These are phyloP conservation scores for Cancer borealis DNA, from an alignment of 2,888 invertebrate species.

Conservation along the genomic window DNA sequence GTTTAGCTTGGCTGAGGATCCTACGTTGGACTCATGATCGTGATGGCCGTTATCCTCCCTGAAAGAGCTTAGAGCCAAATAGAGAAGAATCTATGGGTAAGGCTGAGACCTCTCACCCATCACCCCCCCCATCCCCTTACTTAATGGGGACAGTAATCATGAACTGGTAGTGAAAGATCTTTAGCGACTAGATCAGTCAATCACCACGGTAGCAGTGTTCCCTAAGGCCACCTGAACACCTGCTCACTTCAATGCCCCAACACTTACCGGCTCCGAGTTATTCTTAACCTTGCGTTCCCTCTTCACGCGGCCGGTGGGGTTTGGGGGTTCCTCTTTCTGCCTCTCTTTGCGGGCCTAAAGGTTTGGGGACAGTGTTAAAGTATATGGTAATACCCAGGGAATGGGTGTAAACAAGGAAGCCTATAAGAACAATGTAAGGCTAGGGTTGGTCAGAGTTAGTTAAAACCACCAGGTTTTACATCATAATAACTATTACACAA, in stretches of 20 bases:
- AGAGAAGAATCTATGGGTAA: too few species aligned
- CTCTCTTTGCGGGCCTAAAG: constrained; percentile 73
- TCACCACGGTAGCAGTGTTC: too few species aligned
- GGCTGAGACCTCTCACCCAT: too few species aligned
- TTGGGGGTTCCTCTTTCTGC: constrained; percentile 76
- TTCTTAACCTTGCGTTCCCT: constrained; percentile 75
- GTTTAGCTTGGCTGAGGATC: too few species aligned
- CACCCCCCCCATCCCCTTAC: too few species aligned
- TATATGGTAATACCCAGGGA: neutral
- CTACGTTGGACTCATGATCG: too few species aligned
- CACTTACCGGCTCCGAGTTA: constrained; percentile 74
- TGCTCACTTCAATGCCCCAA: constrained; percentile 17
- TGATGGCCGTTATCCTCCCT: too few species aligned
- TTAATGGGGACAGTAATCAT: too few species aligned
- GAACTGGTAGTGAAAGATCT: too few species aligned
- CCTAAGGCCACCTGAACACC: neutral
- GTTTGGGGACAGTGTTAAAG: neutral
- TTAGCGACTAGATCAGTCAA: too few species aligned
- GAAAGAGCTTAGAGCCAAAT: too few species aligned
- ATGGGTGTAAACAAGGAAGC: neutral
- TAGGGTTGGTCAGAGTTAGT: neutral
- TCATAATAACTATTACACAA: neutral
- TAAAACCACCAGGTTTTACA: neutral
- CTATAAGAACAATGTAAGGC: neutral
- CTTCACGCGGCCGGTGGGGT: constrained; percentile 73